Evolutionary conservation across 2,797 vertebrate genomes (phyloP).

Genomic region (Schizopygopsis pylzovi): DNA sequence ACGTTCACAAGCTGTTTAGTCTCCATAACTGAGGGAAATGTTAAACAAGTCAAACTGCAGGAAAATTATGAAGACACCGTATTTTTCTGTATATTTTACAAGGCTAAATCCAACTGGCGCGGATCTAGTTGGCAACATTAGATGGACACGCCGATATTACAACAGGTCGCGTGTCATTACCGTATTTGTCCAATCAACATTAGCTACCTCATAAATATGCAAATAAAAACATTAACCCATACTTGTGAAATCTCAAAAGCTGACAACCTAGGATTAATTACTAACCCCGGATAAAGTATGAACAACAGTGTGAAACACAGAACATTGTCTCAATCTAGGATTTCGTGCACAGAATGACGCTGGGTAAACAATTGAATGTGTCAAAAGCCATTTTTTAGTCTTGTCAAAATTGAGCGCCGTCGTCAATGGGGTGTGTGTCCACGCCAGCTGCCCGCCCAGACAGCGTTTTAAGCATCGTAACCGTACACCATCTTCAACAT

Average conservation of each 20-base stretch:
- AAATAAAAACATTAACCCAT: background rate
- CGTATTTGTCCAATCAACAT: background rate
- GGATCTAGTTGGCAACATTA: background rate
- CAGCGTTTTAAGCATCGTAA: background rate
- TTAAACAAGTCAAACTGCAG: background rate
- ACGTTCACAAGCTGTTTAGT: background rate
- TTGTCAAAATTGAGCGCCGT: constrained; percentile 14
- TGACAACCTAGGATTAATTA: constrained; percentile 7
- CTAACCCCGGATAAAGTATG: constrained; percentile 13
- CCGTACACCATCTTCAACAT: background rate
- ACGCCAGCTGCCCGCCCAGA: background rate
- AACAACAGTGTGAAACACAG: background rate
- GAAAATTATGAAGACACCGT: background rate
- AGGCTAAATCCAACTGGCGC: background rate
- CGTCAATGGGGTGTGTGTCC: constrained; percentile 33
- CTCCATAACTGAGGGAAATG: background rate
- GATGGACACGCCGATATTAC: background rate
- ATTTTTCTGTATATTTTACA: background rate
- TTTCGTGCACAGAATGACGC: background rate
- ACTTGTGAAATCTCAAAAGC: background rate
- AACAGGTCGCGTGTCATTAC: background rate
- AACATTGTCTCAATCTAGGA: background rate
- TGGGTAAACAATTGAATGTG: background rate
- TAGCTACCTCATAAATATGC: constrained; percentile 2
- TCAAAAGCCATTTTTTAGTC: constrained; percentile 6